A percentile compares a stretch with the other conserved stretches of the same genome.
These are phyloP conservation scores for Zoanthus gigantus DNA, from an alignment of 92 coral and sea anemone species.

Conservation along the genomic window DNA sequence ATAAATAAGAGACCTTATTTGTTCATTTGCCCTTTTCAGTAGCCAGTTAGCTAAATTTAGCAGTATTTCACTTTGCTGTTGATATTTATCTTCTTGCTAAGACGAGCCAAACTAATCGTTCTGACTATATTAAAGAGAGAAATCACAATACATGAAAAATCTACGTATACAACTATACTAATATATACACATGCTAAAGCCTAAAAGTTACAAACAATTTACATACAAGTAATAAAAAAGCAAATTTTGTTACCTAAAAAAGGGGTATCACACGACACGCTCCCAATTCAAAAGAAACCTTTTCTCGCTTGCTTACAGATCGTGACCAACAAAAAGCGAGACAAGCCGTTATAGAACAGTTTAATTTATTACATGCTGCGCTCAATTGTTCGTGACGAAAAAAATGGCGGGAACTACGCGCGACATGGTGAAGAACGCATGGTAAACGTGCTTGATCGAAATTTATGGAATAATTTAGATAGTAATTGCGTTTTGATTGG, in stretches of 20 bases:
- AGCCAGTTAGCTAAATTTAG: neutral
- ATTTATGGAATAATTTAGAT: neutral
- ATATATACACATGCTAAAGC: too few relatives aligned
- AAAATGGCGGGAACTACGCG: slow-evolving; percentile 1
- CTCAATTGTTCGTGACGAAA: slow-evolving; percentile 14
- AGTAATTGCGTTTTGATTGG: too few relatives aligned
- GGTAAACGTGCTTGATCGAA: slow-evolving; percentile 4
- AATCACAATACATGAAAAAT: neutral
- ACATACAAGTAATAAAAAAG: neutral
- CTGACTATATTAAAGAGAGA: neutral
- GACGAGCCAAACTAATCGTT: neutral
- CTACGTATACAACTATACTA: neutral
- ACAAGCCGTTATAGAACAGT: neutral
- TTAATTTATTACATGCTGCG: slow-evolving; percentile 10
- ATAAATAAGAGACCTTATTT: neutral
- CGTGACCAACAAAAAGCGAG: neutral
- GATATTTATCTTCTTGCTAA: neutral
- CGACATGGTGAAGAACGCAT: neutral
- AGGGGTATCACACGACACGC: slow-evolving; percentile 23
- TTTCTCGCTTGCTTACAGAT: neutral
- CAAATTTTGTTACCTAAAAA: neutral
- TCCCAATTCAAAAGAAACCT: neutral
- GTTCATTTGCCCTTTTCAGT: neutral
- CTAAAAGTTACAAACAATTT: neutral
- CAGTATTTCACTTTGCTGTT: neutral